Conservation (phyloP, 1,140 invertebrate species). For the Saccostrea cuccullata region DNA sequence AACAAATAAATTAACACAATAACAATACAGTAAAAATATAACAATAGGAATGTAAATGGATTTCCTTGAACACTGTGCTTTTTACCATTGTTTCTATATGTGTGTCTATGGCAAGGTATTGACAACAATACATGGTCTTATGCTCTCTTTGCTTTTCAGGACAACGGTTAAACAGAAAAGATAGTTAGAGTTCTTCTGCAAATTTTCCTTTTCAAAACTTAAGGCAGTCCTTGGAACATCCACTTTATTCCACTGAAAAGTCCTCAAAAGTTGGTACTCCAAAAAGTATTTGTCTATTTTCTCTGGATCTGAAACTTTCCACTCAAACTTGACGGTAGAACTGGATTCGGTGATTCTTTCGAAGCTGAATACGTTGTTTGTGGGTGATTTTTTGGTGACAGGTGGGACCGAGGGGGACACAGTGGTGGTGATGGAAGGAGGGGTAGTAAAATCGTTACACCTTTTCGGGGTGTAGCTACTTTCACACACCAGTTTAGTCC, state of each 20-base stretch:
- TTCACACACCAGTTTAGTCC: slow-evolving; percentile 35
- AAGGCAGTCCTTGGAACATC: background rate
- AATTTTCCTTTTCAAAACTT: slow-evolving; percentile 2
- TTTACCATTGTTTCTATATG: background rate
- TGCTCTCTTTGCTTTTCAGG: background rate
- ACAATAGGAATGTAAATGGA: slow-evolving; percentile 10
- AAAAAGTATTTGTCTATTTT: slow-evolving; percentile 34
- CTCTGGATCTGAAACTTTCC: slow-evolving; percentile 33
- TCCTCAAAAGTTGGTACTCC: slow-evolving; percentile 51
- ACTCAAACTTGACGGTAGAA: slow-evolving; percentile 44
- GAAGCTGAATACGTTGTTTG: slow-evolving; percentile 41
- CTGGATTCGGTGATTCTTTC: slow-evolving; percentile 43
- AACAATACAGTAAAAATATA: slow-evolving; percentile 16
- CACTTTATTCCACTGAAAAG: background rate
- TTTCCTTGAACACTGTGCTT: background rate
- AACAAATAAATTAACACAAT: slow-evolving; percentile 12
- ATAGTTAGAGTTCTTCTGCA: slow-evolving; percentile 31
- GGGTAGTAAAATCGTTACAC: slow-evolving; percentile 43
- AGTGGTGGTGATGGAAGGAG: slow-evolving; percentile 24
- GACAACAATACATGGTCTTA: slow-evolving; percentile 33
- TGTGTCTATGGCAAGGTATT: background rate
- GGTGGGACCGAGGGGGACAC: background rate
- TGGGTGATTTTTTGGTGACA: background rate
- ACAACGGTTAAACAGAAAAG: slow-evolving; percentile 34
- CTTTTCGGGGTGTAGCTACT: background rate